Conservation (phyloP, 2,797 vertebrate genomes). For the Hypotaenidia okinawae region DNA sequence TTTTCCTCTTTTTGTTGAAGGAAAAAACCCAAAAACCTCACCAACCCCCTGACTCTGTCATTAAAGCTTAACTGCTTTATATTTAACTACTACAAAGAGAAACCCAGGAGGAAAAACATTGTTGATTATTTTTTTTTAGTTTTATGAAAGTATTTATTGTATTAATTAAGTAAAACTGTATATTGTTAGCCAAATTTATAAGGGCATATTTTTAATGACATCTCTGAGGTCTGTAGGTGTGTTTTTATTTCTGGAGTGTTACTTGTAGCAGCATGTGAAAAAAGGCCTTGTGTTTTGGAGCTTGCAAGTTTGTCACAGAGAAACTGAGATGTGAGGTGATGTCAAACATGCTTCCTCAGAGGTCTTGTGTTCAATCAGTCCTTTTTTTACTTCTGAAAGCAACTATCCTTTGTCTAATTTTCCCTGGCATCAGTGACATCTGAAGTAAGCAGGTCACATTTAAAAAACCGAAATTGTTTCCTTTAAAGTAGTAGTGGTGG, state of each 20-base stretch:
- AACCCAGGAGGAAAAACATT: background rate
- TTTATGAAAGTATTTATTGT: background rate
- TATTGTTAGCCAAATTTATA: background rate
- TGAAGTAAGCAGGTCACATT: background rate
- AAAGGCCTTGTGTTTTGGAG: background rate
- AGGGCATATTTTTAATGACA: background rate
- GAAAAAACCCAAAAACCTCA: background rate
- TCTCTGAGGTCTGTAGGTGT: background rate
- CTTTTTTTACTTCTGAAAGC: background rate
- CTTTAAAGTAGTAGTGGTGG: background rate
- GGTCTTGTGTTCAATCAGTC: background rate
- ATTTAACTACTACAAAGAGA: background rate
- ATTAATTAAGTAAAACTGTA: background rate
- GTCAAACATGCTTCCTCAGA: background rate
- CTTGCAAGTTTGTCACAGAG: background rate
- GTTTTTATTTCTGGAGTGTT: background rate
- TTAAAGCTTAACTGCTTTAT: background rate
- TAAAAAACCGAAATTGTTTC: background rate
- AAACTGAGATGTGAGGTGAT: background rate
- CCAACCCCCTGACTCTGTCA: background rate
- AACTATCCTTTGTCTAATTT: background rate
- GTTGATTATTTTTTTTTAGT: background rate
- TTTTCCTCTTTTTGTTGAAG: background rate
- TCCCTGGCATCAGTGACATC: background rate
- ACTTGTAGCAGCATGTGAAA: background rate